Conservation (phyloP, 2,797 vertebrate genomes). For the Molossus alvarezi region DNA sequence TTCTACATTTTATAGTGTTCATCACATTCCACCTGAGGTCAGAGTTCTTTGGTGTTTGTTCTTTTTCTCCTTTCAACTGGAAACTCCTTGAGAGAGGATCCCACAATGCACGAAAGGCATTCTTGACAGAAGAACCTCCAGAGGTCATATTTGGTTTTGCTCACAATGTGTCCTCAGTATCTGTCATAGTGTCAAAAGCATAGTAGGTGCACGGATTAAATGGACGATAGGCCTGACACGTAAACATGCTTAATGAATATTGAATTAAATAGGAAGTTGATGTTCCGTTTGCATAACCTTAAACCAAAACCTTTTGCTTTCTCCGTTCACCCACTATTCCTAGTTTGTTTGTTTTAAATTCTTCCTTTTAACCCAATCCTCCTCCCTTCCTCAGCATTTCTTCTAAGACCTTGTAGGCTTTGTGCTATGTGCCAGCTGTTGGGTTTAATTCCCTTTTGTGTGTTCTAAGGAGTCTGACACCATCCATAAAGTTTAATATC, state of each 20-base stretch:
- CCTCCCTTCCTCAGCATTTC: background rate
- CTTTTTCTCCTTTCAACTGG: background rate
- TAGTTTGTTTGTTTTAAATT: background rate
- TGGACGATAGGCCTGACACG: background rate
- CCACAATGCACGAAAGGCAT: background rate
- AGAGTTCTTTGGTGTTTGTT: background rate
- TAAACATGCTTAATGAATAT: background rate
- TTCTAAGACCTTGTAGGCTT: background rate
- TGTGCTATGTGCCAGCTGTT: background rate
- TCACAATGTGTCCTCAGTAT: background rate
- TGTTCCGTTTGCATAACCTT: background rate
- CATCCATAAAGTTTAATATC: background rate
- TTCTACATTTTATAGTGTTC: background rate
- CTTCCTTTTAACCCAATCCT: background rate
- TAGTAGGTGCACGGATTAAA: background rate
- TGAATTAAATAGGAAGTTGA: background rate
- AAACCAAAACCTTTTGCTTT: background rate
- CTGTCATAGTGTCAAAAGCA: background rate
- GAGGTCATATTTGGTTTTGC: background rate
- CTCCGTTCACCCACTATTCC: background rate
- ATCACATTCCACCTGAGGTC: background rate
- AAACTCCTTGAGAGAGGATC: background rate
- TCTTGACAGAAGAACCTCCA: background rate
- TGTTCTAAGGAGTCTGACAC: background rate
- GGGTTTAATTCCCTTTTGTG: slow-evolving; percentile 28